A percentile compares a stretch with the other conserved stretches of the same genome.
These are phyloP conservation scores for Leiothrix lutea DNA, from an alignment of 2,113 vertebrate genomes.

Conservation along the genomic window DNA sequence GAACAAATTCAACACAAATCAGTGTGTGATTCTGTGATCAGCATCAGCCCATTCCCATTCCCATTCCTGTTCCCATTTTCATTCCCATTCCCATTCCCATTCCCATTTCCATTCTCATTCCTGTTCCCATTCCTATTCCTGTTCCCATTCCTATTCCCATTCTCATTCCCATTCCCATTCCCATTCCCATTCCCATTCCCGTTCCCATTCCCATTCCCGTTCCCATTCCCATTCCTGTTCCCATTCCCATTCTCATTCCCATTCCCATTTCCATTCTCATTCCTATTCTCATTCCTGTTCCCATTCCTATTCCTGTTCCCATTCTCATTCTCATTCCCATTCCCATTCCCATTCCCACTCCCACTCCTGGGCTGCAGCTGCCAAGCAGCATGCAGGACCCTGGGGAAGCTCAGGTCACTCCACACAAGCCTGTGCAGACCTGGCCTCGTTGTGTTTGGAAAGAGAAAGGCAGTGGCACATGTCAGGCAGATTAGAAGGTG, in stretches of 20 bases:
- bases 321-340: not conserved
- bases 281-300: no score
- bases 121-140: not conserved
- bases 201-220: not conserved
- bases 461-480: not conserved
- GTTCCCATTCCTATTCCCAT: no score
- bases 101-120: not conserved
- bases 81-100: not conserved
- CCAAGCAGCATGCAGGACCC: not conserved
- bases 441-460: not conserved
- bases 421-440: not conserved
- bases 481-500: constrained; percentile 22
- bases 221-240: no score
- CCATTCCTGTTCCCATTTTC: not conserved
- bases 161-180: no score
- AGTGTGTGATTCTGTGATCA: not conserved
- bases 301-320: not conserved
- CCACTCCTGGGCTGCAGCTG: not conserved
- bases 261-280: not conserved
- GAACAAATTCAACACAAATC: not conserved
- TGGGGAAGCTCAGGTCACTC: not conserved
- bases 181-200: fast-evolving
- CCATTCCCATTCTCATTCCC: fast-evolving
- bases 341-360: not conserved
- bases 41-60: not conserved